Percentiles rank a stretch among this genome's conserved stretches.
Conservation (phyloP, 2,888 invertebrate genomes). For the Leptarthrus brevirostris region DNA sequence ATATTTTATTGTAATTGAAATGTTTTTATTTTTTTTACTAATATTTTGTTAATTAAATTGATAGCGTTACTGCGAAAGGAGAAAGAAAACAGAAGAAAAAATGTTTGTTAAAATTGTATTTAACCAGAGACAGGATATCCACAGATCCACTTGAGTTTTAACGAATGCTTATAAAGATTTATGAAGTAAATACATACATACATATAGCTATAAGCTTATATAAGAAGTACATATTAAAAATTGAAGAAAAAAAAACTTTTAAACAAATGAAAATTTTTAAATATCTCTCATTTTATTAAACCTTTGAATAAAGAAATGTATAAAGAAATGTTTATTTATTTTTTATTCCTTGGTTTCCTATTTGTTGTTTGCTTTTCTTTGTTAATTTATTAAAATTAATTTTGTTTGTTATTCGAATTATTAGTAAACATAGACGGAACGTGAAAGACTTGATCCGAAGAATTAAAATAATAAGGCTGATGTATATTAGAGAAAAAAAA, state of each 20-base stretch:
- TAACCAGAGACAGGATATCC: neutral
- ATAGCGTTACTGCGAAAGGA: neutral
- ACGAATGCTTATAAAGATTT: constrained; percentile 26
- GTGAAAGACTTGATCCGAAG: constrained; percentile 33
- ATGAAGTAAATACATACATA: constrained; percentile 31
- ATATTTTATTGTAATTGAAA: neutral
- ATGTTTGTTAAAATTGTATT: neutral
- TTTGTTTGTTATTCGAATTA: neutral
- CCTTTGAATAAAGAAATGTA: constrained; percentile 33
- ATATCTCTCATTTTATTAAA: constrained; percentile 31
- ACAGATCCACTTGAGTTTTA: constrained; percentile 15
- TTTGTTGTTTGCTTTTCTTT: neutral
- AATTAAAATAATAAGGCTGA: constrained; percentile 40
- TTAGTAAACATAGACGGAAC: constrained; percentile 12
- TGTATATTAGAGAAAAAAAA: constrained; percentile 27
- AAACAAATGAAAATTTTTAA: constrained; percentile 30
- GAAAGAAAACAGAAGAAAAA: neutral
- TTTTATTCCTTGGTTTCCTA: constrained; percentile 1
- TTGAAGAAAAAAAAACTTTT: neutral
- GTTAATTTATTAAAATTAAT: too few species aligned
- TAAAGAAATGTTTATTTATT: constrained; percentile 25
- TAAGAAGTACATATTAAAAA: neutral
- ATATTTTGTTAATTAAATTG: neutral
- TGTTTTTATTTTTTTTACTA: constrained; percentile 1
- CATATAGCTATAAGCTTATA: constrained; percentile 25